phyloP scores from a whole-genome alignment of 2,113 vertebrate species.

The Proterorhinus semilunaris region DNA sequence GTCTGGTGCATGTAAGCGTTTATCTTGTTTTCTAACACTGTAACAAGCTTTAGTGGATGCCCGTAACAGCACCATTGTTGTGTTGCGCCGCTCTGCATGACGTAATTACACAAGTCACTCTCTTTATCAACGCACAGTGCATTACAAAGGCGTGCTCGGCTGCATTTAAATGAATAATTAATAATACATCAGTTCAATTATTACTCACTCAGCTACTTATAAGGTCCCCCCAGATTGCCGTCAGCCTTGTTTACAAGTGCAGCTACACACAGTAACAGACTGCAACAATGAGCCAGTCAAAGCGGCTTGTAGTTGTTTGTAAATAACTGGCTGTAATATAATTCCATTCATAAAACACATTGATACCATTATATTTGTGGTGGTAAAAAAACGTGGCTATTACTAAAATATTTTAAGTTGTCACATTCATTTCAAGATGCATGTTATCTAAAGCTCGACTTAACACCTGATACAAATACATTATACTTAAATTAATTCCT shows the following conservation, averaged over 20 bases:
- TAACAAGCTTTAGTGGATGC: slow-evolving; percentile 5
- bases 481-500: background rate
- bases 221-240: slow-evolving; percentile 7
- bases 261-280: slow-evolving; percentile 19
- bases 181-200: slow-evolving; percentile 15
- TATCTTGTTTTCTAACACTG: slow-evolving; percentile 13
- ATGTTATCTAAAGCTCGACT: too few species aligned
- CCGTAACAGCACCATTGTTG: slow-evolving; percentile 9
- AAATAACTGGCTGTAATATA: background rate
- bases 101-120: slow-evolving; percentile 14
- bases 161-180: slow-evolving; percentile 14
- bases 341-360: background rate
- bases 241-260: slow-evolving; percentile 6
- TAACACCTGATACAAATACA: background rate
- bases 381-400: background rate
- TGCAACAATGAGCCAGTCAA: background rate
- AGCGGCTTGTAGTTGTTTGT: background rate
- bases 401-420: too few species aligned
- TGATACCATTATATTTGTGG: background rate
- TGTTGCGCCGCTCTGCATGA: slow-evolving; percentile 1
- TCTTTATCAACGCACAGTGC: slow-evolving; percentile 7
- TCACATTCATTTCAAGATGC: too few species aligned
- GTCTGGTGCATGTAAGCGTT: slow-evolving; percentile 6
- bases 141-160: slow-evolving; percentile 10
- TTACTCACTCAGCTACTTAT: slow-evolving; percentile 14